These are phyloP conservation scores for Pedionomus torquatus DNA, from an alignment of 2,113 vertebrate genomes.

Conservation along the genomic window DNA sequence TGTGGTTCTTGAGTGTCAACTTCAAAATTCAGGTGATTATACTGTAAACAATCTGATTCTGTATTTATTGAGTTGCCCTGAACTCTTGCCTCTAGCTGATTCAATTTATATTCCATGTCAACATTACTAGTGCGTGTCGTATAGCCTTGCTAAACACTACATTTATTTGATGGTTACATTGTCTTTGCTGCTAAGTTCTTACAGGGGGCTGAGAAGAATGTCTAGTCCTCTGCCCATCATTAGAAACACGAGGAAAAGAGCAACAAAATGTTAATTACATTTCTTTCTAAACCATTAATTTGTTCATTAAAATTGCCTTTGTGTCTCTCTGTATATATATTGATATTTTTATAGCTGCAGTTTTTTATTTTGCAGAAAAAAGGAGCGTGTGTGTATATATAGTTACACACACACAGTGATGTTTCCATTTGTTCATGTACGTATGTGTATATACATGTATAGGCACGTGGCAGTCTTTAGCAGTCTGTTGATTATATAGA, in stretches of 20 bases:
- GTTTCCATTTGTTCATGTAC: background rate
- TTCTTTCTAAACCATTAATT: background rate
- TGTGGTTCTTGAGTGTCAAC: background rate
- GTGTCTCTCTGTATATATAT: background rate
- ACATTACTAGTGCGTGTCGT: background rate
- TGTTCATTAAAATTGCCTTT: background rate
- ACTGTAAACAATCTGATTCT: background rate
- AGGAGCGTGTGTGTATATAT: background rate
- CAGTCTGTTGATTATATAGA: background rate
- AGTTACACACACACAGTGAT: background rate
- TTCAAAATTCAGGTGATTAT: background rate
- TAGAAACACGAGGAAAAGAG: background rate
- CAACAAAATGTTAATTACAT: background rate
- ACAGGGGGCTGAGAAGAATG: background rate
- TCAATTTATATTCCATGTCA: slow-evolving; percentile 42
- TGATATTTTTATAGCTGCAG: background rate
- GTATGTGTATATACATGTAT: background rate
- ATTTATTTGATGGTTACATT: slow-evolving; percentile 33
- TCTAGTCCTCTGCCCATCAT: background rate
- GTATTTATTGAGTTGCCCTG: slow-evolving; percentile 19
- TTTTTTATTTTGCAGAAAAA: background rate
- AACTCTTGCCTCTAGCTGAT: slow-evolving; percentile 19
- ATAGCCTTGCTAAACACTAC: slow-evolving; percentile 29
- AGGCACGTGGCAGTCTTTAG: background rate
- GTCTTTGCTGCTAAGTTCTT: slow-evolving; percentile 32